Evolutionary conservation across 2,797 vertebrate species (phyloP).

Genomic region (Monodelphis domestica): DNA sequence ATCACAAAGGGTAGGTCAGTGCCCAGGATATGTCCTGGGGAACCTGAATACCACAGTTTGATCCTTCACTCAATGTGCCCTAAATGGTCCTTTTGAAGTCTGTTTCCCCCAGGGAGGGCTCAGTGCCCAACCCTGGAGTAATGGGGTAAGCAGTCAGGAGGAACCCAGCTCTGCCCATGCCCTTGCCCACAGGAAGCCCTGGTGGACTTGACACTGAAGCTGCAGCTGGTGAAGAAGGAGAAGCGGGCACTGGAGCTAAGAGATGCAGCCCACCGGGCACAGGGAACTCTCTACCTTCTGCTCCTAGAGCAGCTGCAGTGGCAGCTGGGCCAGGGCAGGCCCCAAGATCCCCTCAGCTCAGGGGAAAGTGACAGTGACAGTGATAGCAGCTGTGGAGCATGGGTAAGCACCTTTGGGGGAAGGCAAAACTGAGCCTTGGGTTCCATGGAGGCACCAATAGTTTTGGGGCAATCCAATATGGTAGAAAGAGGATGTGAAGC

Average conservation of each 20-base stretch:
- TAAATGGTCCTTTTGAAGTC: not conserved
- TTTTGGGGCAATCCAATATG: not conserved
- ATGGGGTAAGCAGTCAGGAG: not conserved
- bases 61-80: not conserved
- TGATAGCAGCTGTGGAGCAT: conserved; percentile 45
- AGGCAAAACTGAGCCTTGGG: conserved; percentile 24
- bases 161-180: not conserved
- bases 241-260: conserved; percentile 88
- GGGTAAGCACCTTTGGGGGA: conserved; percentile 50
- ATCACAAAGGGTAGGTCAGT: not conserved
- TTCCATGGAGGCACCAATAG: not conserved
- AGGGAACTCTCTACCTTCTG: conserved; percentile 85
- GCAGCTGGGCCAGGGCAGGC: conserved; percentile 74
- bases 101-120: not conserved
- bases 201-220: conserved; percentile 86
- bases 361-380: conserved; percentile 10
- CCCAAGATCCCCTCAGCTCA: not conserved
- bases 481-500: not conserved
- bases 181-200: conserved; percentile 88
- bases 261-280: conserved; percentile 85
- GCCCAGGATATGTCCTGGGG: not conserved
- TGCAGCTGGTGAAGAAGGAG: conserved; percentile 90
- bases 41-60: not conserved
- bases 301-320: conserved; percentile 85
- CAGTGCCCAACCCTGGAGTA: not conserved